Evolutionary conservation across 2,888 invertebrate species (phyloP).

Genomic region (Anoplius nigerrimus): DNA sequence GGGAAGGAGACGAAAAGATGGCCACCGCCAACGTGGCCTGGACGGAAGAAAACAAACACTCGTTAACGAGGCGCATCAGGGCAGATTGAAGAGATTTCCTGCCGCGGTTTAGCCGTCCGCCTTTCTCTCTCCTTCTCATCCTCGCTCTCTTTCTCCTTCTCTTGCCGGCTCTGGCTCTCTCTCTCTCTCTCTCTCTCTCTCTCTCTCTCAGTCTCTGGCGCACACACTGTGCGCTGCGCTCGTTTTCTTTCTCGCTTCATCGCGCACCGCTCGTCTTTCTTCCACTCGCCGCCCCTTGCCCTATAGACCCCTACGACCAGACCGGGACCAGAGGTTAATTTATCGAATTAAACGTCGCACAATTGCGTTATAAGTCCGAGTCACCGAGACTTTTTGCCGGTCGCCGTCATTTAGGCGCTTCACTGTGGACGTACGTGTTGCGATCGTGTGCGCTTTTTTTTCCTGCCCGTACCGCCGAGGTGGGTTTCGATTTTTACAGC

Average conservation of each 20-base stretch:
- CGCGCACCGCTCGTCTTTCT: conserved; percentile 45
- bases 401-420: no score
- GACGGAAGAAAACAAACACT: conserved; percentile 71
- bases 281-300: conserved; percentile 27
- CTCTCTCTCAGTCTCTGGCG: conserved; percentile 41
- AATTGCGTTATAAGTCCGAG: conserved; percentile 70
- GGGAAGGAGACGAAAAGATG: neutral
- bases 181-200: conserved; percentile 20
- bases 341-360: conserved; percentile 71
- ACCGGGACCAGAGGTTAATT: conserved; percentile 70
- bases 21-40: conserved; percentile 13
- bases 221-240: no score
- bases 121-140: conserved; percentile 43
- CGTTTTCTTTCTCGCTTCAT: neutral
- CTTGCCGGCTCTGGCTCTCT: no score
- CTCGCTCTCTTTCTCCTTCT: conserved; percentile 23
- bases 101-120: conserved; percentile 63
- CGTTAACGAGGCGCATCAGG: conserved; percentile 71
- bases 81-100: conserved; percentile 74
- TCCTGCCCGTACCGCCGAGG: no score
- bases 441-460: no score
- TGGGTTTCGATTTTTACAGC: no score
- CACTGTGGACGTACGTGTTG: no score
- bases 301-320: conserved; percentile 49
- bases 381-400: conserved; percentile 60